Conservation (phyloP, 2,113 vertebrate genomes). For the Turdus rufiventris region DNA sequence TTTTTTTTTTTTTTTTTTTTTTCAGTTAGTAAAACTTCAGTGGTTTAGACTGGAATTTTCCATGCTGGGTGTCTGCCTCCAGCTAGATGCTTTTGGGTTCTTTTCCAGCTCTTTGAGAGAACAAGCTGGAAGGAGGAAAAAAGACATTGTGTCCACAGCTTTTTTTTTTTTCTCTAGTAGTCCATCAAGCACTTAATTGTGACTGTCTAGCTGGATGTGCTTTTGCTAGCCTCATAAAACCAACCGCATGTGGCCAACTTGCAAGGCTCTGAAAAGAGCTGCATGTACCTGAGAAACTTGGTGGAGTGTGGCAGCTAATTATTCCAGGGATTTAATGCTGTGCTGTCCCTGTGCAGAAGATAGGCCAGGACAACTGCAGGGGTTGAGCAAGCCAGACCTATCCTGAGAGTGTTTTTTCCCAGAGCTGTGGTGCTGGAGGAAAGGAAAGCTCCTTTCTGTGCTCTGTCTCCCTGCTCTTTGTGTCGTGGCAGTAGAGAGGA, state of each 20-base stretch:
- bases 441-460: constrained; percentile 32
- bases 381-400: background rate
- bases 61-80: constrained; percentile 45
- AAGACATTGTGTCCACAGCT: constrained; percentile 4
- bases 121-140: background rate
- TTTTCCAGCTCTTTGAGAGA: constrained; percentile 39
- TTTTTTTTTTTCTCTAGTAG: background rate
- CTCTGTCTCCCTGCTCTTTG: constrained; percentile 2
- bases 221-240: constrained; percentile 15
- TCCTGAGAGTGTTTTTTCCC: background rate
- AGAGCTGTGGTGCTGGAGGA: background rate
- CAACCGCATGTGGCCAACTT: background rate
- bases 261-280: background rate
- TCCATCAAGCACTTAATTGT: constrained; percentile 23
- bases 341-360: background rate
- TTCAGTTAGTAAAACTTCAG: constrained; percentile 15
- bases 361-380: background rate
- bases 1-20: background rate
- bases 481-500: background rate
- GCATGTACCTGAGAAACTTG: background rate
- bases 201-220: background rate
- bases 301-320: background rate
- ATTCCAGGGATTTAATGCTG: background rate
- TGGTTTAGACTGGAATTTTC: constrained; percentile 60
- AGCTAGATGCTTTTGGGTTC: constrained; percentile 36